Base-by-base conservation (phyloP, 2,113 vertebrate genomes). In the Festucalex cinctus region DNA sequence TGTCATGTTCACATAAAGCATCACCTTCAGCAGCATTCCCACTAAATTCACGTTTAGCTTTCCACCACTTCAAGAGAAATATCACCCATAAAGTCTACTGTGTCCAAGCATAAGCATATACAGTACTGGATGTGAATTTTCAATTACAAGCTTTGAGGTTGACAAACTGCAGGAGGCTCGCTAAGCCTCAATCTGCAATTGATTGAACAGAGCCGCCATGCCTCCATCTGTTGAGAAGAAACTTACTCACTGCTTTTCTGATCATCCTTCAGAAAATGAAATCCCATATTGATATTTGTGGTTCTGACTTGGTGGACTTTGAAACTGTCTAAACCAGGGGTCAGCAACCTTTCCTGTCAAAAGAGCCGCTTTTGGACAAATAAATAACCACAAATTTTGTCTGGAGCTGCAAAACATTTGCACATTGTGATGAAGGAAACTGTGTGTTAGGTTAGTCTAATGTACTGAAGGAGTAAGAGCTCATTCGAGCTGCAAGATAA, bases 201-300 rank as follows among this genome's bases (percentile, higher is more conserved):
- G 63, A 75, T 65, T 74, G 71, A 73, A 78, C 56, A 9, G 28
- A 73, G n/a, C 44, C 44, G 32, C 60, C 64, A 26, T 16, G 5
- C n/a, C 43, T 22, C 51, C 28, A 36, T 43, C 64, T 32, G 5
- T 19, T 46, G 24, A 64, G 62, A 77, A 46, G 63, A 3, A n/a
- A 57, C 13, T 37, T 69, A 12, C 14, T 5, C 26, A 68, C 72
- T 13, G 2, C 57, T 59, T 20, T 35, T 36, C 56, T 20, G 28
- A 35, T 58, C 13, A 19, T 58, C 19, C 14, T 35, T 1, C 19
- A 36, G 32, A 36, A 19, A 37, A 37, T 8, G 19, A 58, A 35
- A 35, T 9, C 28, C 28, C 28, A 32, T 32, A 32, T 32, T 32
- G 28, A 32, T 32, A 32, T 32, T 32, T 32, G 28, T 32, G 28